These are phyloP conservation scores for Oreochromis spilurus DNA, from an alignment of 2,113 vertebrate species.

Conservation along the genomic window DNA sequence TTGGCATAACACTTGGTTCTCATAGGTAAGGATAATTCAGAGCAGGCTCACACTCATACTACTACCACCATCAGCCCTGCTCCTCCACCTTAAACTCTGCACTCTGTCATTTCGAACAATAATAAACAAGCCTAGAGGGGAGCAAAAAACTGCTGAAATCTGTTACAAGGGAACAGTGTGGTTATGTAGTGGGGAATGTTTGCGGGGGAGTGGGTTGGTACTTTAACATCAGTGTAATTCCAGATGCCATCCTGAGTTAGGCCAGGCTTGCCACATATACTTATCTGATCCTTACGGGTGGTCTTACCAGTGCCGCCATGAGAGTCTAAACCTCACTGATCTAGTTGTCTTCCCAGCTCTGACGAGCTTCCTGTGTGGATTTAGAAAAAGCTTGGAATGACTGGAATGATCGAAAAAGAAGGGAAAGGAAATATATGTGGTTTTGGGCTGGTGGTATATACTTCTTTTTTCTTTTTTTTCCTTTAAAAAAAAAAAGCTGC, in stretches of 20 bases:
- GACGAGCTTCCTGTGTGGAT: neutral
- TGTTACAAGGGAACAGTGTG: conserved; percentile 67
- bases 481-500: neutral
- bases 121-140: conserved; percentile 68
- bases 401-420: neutral
- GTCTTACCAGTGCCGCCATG: conserved; percentile 40
- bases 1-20: conserved; percentile 31
- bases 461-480: neutral
- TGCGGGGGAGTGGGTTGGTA: neutral
- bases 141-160: conserved; percentile 67
- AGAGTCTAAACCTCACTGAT: conserved; percentile 16
- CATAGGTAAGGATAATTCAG: neutral
- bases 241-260: conserved; percentile 68
- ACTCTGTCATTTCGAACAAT: conserved; percentile 74
- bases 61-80: conserved; percentile 3
- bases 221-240: conserved; percentile 55
- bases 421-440: conserved; percentile 10
- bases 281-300: conserved; percentile 75
- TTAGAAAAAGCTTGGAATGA: neutral
- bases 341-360: conserved; percentile 50
- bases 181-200: conserved; percentile 25
- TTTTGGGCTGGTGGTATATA: conserved; percentile 11
- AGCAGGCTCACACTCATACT: neutral
- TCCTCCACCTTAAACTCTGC: conserved; percentile 55
- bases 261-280: conserved; percentile 65